Conservation (phyloP, 2,888 invertebrate genomes). For the Diplazon laetatorius region DNA sequence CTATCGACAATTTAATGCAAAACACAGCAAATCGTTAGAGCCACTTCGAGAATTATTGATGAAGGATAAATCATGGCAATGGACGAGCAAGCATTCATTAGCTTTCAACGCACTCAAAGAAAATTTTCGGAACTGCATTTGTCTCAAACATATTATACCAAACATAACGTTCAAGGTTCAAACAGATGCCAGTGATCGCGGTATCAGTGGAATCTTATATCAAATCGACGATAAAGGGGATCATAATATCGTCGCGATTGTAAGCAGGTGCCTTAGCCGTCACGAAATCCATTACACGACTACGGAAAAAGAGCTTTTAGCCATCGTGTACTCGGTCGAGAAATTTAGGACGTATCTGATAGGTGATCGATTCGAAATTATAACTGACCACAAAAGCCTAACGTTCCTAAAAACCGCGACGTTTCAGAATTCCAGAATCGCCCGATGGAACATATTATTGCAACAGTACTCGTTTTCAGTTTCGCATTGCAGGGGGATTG, state of each 20-base stretch:
- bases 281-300: conserved; percentile 68
- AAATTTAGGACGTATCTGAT: conserved; percentile 43
- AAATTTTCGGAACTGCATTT: conserved; percentile 48
- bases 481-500: conserved; percentile 40
- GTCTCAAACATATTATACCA: conserved; percentile 50
- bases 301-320: conserved; percentile 69
- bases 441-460: conserved; percentile 10
- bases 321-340: conserved; percentile 42
- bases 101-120: conserved; percentile 1
- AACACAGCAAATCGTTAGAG: conserved; percentile 14
- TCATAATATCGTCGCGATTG: conserved; percentile 64
- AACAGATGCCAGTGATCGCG: conserved; percentile 56
- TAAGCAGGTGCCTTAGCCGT: conserved; percentile 65
- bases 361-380: conserved; percentile 16
- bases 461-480: conserved; percentile 43
- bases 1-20: conserved; percentile 32
- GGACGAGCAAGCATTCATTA: not conserved
- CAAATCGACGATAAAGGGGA: conserved; percentile 42
- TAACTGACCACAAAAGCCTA: conserved; percentile 33
- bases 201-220: conserved; percentile 64
- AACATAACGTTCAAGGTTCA: conserved; percentile 56
- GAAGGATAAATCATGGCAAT: conserved; percentile 20
- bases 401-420: conserved; percentile 18
- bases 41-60: conserved; percentile 47
- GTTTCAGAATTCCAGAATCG: conserved; percentile 13